A percentile compares a stretch with the other conserved stretches of the same genome.
Conservation (phyloP, 2,113 vertebrate species). For the Cyprinodon variegatus region DNA sequence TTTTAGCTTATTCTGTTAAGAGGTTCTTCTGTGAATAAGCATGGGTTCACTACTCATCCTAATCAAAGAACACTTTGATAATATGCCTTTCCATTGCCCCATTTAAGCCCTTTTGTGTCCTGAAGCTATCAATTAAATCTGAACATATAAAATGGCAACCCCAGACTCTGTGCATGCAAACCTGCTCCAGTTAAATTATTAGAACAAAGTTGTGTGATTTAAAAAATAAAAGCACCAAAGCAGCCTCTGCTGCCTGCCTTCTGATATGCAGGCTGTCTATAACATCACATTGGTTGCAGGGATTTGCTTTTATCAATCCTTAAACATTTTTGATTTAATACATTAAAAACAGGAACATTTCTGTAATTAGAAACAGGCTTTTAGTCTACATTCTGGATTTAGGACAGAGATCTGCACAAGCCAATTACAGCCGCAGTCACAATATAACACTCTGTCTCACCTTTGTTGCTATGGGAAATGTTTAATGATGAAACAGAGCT, state of each 20-base stretch:
- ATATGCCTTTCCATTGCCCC: neutral
- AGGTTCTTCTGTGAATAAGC: neutral
- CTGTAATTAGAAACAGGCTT: neutral
- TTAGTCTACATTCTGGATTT: neutral
- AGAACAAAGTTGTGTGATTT: neutral
- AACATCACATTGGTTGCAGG: neutral
- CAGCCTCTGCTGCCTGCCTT: conserved; percentile 1
- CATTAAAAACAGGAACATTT: neutral
- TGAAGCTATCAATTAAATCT: conserved; percentile 3
- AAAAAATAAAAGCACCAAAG: neutral
- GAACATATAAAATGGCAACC: neutral
- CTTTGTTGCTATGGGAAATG: conserved; percentile 9
- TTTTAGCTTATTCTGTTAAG: neutral
- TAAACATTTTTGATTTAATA: neutral
- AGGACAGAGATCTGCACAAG: neutral
- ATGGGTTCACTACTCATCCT: neutral
- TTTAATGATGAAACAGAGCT: neutral
- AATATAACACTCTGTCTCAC: neutral
- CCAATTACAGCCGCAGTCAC: neutral
- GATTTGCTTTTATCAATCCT: conserved; percentile 13
- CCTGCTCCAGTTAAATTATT: neutral
- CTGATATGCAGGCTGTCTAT: neutral
- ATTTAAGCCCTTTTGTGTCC: neutral
- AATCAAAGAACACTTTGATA: conserved; percentile 12
- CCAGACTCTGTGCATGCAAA: neutral